phyloP scores from a whole-genome alignment of 1,140 invertebrate species.

The Apis mellifera region DNA sequence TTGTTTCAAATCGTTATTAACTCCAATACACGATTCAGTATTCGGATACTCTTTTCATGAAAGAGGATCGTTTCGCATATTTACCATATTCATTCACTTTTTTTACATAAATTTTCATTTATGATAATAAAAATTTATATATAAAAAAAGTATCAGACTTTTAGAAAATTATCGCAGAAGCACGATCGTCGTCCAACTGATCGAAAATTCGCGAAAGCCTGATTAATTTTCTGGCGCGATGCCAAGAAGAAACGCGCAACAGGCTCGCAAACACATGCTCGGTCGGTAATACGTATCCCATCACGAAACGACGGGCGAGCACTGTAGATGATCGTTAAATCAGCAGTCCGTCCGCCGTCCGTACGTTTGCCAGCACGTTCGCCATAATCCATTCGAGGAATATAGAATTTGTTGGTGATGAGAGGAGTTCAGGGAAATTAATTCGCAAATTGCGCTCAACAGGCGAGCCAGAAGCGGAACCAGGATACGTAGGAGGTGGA shows the following conservation, averaged over 20 bases:
- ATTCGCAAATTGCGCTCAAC: slow-evolving; percentile 42
- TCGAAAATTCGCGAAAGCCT: not conserved
- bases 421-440: slow-evolving; percentile 49
- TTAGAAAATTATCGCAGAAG: too few relatives aligned
- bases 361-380: not conserved
- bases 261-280: not conserved
- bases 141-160: too few relatives aligned
- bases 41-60: too few relatives aligned
- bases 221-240: not conserved
- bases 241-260: slow-evolving; percentile 27
- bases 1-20: too few relatives aligned
- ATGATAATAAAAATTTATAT: too few relatives aligned
- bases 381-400: slow-evolving; percentile 33
- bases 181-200: too few relatives aligned
- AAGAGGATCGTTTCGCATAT: too few relatives aligned
- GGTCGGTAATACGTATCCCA: not conserved
- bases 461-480: too few relatives aligned
- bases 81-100: too few relatives aligned
- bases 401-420: slow-evolving; percentile 41
- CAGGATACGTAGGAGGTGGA: not conserved
- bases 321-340: slow-evolving; percentile 41
- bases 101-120: too few relatives aligned
- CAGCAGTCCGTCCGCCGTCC: slow-evolving; percentile 11
- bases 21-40: too few relatives aligned
- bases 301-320: slow-evolving; percentile 47